Base-by-base conservation (phyloP, 2,113 vertebrate genomes). In the Alosa alosa region DNA sequence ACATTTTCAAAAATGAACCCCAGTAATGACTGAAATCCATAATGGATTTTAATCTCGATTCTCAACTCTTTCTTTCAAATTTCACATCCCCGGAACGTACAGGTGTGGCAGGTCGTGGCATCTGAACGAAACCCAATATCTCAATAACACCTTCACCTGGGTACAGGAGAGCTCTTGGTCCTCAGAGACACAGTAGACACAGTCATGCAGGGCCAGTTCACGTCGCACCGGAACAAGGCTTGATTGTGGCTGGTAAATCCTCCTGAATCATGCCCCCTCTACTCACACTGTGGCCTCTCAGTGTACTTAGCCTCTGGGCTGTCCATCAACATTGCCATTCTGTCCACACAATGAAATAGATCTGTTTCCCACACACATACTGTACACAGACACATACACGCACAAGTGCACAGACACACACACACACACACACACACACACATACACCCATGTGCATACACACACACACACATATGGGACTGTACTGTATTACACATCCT, bases 121-220 rank as follows among this genome's bases (percentile, higher is more conserved):
- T 6, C 50, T 64, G 50, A 64, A 39, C 39, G 87, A 88, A 83
- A 85, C 36, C 25, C 49, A 81, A 83, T 83, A 82, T 81, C 82
- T 85, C 84, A 85, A 49, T 85, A 60, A 83, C 81, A 83, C 81
- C 81, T 52, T 57, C 83, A 84, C 75, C 68, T 84, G 84, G 84
- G 25, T 18, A 39, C 8, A 78, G 25, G 25, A 52, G 75, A 50
- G 83, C 49, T 83, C 83, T 41, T 13, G 55, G 60, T 57, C n/a
- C 41, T 20, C 22, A 17, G 72, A 78, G 49, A 85, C 82, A 85
- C 72, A 78, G 72, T 78, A 39, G 72, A 78, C 25, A 15, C 68
- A 41, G 87, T 50, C 81, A 88, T 44, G 2, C 72, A 47, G 60
- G 31, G 64, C 82, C 87, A 83, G 68, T 41, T 81, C 81, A 83